A percentile compares a stretch with the other conserved stretches of the same genome.
Conservation (phyloP, 2,113 vertebrate species). For the Oxyruncus cristatus region DNA sequence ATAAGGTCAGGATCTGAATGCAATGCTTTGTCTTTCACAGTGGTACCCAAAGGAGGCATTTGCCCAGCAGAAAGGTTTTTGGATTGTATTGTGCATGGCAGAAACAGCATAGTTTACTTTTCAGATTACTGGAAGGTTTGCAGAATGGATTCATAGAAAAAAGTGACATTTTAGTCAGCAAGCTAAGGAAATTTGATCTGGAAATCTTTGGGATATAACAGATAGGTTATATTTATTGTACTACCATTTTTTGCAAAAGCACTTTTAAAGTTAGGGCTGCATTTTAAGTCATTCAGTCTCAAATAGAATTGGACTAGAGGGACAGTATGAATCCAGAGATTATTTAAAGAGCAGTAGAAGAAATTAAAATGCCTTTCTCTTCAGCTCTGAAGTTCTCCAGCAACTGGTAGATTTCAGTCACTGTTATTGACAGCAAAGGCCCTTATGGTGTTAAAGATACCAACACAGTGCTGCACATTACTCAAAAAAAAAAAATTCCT, state of each 20-base stretch:
- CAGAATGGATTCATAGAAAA: background rate
- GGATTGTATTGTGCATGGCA: background rate
- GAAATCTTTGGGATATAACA: background rate
- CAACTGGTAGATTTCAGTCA: background rate
- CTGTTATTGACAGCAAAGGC: background rate
- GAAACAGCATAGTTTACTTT: background rate
- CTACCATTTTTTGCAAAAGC: background rate
- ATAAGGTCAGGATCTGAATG: background rate
- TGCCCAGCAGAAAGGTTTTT: background rate
- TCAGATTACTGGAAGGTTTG: background rate
- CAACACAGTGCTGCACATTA: background rate
- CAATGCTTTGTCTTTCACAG: background rate
- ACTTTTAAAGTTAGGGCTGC: background rate
- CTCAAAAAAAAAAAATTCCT: background rate
- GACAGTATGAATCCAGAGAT: background rate
- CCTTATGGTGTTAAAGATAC: background rate
- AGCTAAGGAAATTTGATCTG: background rate
- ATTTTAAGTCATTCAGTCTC: background rate
- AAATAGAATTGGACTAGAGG: background rate
- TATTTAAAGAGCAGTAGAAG: background rate
- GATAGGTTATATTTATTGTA: background rate
- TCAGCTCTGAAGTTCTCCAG: background rate
- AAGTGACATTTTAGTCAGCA: background rate
- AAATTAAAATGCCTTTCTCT: background rate
- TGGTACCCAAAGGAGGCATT: background rate